Evolutionary conservation across 2,888 invertebrate genomes (phyloP).

Genomic region (Hemaris fuciformis): DNA sequence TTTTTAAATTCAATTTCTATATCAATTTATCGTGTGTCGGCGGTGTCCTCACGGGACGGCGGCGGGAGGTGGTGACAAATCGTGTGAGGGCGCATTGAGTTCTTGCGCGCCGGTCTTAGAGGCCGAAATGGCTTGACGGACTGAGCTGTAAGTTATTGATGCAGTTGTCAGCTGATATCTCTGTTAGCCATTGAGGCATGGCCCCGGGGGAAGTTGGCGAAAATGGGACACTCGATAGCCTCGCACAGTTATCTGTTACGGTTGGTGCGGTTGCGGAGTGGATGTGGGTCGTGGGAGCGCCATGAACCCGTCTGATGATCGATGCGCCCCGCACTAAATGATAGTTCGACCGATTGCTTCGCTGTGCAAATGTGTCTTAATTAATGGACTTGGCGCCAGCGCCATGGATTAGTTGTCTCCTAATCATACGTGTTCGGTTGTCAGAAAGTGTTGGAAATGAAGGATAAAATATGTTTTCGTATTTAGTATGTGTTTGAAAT

Average conservation of each 20-base stretch:
- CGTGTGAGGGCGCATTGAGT: not conserved
- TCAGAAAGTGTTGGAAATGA: not conserved
- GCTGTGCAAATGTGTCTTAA: not conserved
- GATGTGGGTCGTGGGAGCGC: not conserved
- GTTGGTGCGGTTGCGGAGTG: not conserved
- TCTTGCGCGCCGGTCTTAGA: not conserved
- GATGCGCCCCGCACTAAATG: not conserved
- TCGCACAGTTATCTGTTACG: conserved; percentile 29
- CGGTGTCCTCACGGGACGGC: conserved; percentile 19
- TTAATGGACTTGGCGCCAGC: not conserved
- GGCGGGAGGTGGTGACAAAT: not conserved
- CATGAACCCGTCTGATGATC: not conserved
- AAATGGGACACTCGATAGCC: conserved; percentile 36
- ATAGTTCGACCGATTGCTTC: too few relatives aligned
- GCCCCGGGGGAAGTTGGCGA: conserved; percentile 24
- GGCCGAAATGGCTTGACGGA: not conserved
- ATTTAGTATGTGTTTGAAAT: too few relatives aligned
- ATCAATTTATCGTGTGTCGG: conserved; percentile 39
- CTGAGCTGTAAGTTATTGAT: conserved; percentile 17
- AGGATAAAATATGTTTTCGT: too few relatives aligned
- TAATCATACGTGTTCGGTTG: not conserved
- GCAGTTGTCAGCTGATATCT: conserved; percentile 31
- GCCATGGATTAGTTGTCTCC: not conserved
- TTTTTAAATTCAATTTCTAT: conserved; percentile 39
- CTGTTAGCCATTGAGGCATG: conserved; percentile 27